phyloP scores from a whole-genome alignment of 2,113 vertebrate species.

The Todiramphus chloris region DNA sequence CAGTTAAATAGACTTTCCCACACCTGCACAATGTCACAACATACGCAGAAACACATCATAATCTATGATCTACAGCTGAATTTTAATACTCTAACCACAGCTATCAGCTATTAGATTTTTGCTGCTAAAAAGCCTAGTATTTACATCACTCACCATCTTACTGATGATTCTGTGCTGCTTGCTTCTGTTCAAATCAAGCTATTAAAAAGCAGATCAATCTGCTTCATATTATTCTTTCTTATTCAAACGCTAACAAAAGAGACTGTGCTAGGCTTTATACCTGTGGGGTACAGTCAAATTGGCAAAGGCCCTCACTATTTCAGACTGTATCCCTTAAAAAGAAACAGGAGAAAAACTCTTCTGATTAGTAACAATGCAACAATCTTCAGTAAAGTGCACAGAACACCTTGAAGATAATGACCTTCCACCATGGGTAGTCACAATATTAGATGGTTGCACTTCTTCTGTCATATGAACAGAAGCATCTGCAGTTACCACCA shows the following conservation, averaged over 20 bases:
- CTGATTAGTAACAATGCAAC: background rate
- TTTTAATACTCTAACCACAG: background rate
- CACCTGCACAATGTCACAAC: background rate
- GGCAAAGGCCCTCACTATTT: background rate
- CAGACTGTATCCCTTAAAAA: background rate
- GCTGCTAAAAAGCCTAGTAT: background rate
- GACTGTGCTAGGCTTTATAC: background rate
- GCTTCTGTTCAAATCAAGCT: background rate
- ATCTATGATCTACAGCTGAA: background rate
- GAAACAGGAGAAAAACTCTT: background rate
- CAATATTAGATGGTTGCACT: background rate
- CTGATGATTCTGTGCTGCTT: background rate
- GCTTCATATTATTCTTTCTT: background rate
- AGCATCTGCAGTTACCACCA: background rate
- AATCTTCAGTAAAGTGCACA: background rate
- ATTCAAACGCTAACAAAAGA: background rate
- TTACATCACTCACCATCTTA: background rate
- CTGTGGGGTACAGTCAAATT: background rate
- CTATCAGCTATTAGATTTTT: background rate
- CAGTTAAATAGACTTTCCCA: background rate
- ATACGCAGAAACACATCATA: background rate
- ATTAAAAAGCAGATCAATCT: background rate
- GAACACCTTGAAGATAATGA: background rate
- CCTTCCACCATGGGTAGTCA: background rate
- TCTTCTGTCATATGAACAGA: rapidly evolving